These are phyloP conservation scores for Typhlichthys subterraneus DNA, from an alignment of 2,797 vertebrate species.

Conservation along the genomic window DNA sequence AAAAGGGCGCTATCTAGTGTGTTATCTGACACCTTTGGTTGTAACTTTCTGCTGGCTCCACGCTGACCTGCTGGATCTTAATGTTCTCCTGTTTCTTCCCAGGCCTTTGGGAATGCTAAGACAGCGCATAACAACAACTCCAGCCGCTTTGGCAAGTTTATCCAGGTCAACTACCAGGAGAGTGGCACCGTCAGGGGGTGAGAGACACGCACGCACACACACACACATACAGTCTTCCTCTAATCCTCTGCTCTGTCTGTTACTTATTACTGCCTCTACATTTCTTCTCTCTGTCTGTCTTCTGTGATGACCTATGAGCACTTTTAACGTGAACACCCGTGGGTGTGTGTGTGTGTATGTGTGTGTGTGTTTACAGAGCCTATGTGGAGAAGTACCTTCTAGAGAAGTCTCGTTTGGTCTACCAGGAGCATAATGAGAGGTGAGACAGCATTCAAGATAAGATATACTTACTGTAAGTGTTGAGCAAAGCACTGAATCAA, in stretches of 20 bases:
- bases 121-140: slow-evolving; percentile 96
- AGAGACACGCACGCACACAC: slow-evolving; percentile 55
- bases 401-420: slow-evolving; percentile 92
- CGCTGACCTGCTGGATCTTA: slow-evolving; percentile 3
- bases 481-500: too few species aligned
- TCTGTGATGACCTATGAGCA: neutral
- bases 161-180: slow-evolving; percentile 96
- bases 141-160: slow-evolving; percentile 94
- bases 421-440: slow-evolving; percentile 94
- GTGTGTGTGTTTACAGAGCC: slow-evolving; percentile 72
- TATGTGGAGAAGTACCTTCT: slow-evolving; percentile 93
- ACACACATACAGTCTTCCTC: neutral
- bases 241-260: neutral
- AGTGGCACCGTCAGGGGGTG: slow-evolving; percentile 91
- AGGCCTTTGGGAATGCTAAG: slow-evolving; percentile 95
- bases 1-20: too few species aligned
- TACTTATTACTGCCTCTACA: neutral
- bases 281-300: neutral
- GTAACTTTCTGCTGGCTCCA: too few species aligned
- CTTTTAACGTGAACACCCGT: neutral
- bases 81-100: slow-evolving; percentile 30
- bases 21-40: neutral
- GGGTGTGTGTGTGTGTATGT: neutral
- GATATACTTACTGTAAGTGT: too few species aligned
- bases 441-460: slow-evolving; percentile 46